phyloP scores from a whole-genome alignment of 2,888 invertebrate genomes.

The Cephus pulcher region DNA sequence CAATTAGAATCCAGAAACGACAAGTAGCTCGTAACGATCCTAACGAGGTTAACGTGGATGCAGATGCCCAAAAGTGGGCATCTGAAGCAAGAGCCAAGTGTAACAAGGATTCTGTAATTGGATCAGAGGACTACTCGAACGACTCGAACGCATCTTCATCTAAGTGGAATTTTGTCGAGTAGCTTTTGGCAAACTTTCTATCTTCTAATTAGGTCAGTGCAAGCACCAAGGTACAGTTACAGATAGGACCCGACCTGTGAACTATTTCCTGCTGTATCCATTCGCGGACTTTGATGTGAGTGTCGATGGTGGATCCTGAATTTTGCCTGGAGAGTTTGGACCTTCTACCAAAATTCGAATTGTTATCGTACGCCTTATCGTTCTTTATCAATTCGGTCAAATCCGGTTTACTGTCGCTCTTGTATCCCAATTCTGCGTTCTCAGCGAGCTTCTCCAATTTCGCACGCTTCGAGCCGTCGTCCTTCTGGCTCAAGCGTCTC shows the following conservation, averaged over 20 bases:
- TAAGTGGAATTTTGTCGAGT: background rate
- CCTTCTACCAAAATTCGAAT: slow-evolving; percentile 70
- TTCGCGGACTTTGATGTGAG: slow-evolving; percentile 86
- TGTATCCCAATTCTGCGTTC: slow-evolving; percentile 69
- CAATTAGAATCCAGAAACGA: background rate
- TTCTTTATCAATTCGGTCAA: slow-evolving; percentile 62
- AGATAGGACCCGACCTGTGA: slow-evolving; percentile 66
- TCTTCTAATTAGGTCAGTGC: slow-evolving; percentile 9
- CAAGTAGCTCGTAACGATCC: background rate
- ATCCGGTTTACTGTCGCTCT: slow-evolving; percentile 64
- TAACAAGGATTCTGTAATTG: background rate
- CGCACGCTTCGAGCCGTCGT: slow-evolving; percentile 66
- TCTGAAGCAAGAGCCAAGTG: background rate
- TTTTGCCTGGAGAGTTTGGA: slow-evolving; percentile 78
- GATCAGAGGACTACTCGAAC: slow-evolving; percentile 1
- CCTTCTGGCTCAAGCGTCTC: slow-evolving; percentile 66
- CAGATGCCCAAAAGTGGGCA: background rate
- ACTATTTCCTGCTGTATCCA: slow-evolving; percentile 88
- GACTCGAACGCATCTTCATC: background rate
- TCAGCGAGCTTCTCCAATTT: slow-evolving; percentile 68
- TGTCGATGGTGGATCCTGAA: slow-evolving; percentile 85
- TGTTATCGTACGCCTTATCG: slow-evolving; percentile 65
- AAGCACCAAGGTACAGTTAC: slow-evolving; percentile 23
- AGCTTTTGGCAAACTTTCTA: background rate
- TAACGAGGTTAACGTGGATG: background rate